Evolutionary conservation across 2,113 vertebrate genomes (phyloP), one percentile per base, ranked within the genome.

Genomic region (Phalacrocorax carbo): DNA sequence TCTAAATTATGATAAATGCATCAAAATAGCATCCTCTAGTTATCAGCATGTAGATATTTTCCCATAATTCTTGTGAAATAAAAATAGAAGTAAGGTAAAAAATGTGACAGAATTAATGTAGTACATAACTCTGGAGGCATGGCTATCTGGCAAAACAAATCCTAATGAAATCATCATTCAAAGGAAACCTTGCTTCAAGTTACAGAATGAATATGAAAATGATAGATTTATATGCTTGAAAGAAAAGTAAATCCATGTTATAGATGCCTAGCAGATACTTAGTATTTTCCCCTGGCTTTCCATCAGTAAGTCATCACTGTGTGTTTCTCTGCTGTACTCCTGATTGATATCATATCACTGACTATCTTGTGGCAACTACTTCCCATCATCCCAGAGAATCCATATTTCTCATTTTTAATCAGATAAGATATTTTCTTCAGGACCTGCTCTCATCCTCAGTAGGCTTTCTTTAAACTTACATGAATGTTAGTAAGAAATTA

Each of bases 101-200:
- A 38, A 76, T 86, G 15, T 90, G 94, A 70, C 71, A 96, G 93
- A 71, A 95, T 93, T 94, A 97, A 95, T 97, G 49, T 78, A 86
- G 81, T 61, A 89, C 23, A 65, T 94, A 93, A 82, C 54, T 96
- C 83, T 86, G 75, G 76, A 78, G 86, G 82, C 87, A 91, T 54
- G 0, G 25, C 61, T 93, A 30, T 72, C 80, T 88, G 73, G 90
- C 81, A 93, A 55, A 96, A 89, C 68, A 96, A 93, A 66, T 94
- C 87, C 79, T 97, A 96, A 97, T 96, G 96, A 96, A 96, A 72
- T 95, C 93, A 96, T 96, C 86, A 80, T 78, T 86, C 96, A 97
- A 14, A 82, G 72, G 48, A 92, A 68, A 88, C 71, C 85, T 91
- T 46, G 82, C 66, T 95, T 94, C 79, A 94, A 83, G 90, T 94